Percentiles rank a stretch among this genome's conserved stretches.
phyloP scores from a whole-genome alignment of 23 tunicate genomes.

The Diplosoma virens region DNA sequence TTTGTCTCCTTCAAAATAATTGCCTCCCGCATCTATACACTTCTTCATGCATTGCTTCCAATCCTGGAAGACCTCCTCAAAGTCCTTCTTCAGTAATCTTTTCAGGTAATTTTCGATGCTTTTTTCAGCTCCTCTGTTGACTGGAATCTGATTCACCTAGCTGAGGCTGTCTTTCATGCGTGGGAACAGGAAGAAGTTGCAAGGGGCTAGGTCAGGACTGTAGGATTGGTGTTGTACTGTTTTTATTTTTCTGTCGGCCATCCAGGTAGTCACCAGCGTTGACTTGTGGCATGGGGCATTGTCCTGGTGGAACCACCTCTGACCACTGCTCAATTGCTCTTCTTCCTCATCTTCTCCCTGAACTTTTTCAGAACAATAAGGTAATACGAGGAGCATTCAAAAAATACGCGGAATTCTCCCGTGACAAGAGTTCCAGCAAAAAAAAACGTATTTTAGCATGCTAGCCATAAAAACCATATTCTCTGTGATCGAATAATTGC shows the following conservation, averaged over 20 bases:
- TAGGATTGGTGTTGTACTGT: slow-evolving; percentile 2
- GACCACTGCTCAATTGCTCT: slow-evolving; percentile 16
- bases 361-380: no score
- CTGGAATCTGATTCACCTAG: slow-evolving; percentile 12
- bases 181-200: slow-evolving; percentile 14
- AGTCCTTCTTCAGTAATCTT: slow-evolving; percentile 18
- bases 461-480: no score
- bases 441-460: no score
- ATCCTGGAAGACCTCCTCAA: slow-evolving; percentile 16
- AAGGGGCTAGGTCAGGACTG: slow-evolving; percentile 23
- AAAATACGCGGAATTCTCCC: no score
- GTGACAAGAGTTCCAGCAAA: no score
- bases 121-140: slow-evolving; percentile 18
- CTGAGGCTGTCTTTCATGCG: slow-evolving; percentile 24
- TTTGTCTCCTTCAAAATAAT: slow-evolving; percentile 20
- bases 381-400: no score
- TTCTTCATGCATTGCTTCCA: slow-evolving; percentile 24
- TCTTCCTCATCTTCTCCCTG: slow-evolving; percentile 11
- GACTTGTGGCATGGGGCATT: slow-evolving; percentile 24
- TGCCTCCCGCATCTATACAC: slow-evolving; percentile 10
- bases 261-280: slow-evolving; percentile 14
- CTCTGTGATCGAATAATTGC: no score
- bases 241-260: slow-evolving; percentile 8
- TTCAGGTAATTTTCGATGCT: slow-evolving; percentile 4
- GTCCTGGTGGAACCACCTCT: slow-evolving; percentile 18